Evolutionary conservation across 1,140 invertebrate species (phyloP).

Genomic region (Eubasilissa regina): DNA sequence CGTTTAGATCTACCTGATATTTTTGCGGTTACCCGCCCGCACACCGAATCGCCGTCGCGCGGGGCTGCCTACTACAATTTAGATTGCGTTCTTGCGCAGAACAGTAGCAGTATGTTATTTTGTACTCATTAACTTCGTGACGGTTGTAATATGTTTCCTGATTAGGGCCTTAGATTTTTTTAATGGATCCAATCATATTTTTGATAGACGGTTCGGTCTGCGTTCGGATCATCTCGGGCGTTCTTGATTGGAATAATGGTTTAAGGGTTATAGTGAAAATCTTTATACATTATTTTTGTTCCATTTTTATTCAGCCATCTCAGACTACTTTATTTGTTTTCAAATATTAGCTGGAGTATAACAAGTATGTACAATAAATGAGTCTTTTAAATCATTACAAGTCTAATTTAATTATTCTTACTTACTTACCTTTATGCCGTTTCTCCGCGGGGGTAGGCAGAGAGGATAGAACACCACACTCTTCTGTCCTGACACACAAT

Average conservation of each 20-base stretch:
- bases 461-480: no score
- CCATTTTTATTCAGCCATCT: background rate
- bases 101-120: slow-evolving; percentile 55
- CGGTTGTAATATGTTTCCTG: slow-evolving; percentile 58
- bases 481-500: no score
- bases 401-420: no score
- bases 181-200: slow-evolving; percentile 31
- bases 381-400: no score
- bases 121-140: slow-evolving; percentile 58
- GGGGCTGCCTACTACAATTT: slow-evolving; percentile 40
- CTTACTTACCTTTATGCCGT: no score
- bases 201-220: slow-evolving; percentile 23
- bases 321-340: background rate
- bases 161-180: slow-evolving; percentile 47
- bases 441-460: no score
- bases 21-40: slow-evolving; percentile 52
- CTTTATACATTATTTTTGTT: background rate
- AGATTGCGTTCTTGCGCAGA: slow-evolving; percentile 52
- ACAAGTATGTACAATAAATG: no score
- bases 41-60: background rate
- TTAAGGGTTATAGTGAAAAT: background rate
- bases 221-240: slow-evolving; percentile 1
- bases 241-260: slow-evolving; percentile 44
- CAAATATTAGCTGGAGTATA: no score
- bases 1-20: slow-evolving; percentile 45